Percentiles rank a stretch among this genome's conserved stretches.
phyloP scores from a whole-genome alignment of 2,113 vertebrate species.

The Daphoenositta chrysoptera region DNA sequence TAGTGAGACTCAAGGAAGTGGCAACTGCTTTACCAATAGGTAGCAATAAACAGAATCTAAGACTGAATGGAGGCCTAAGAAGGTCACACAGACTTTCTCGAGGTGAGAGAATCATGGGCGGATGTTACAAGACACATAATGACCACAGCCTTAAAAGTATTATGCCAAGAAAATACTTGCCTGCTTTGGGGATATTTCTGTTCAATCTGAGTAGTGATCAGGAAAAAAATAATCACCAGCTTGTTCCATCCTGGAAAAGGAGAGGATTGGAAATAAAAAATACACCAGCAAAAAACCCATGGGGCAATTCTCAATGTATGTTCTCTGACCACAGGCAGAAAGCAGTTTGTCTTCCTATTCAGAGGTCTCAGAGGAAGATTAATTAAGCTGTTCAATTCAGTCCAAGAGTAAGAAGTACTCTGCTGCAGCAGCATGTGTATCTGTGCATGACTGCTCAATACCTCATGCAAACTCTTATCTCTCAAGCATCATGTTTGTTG shows the following conservation, averaged over 20 bases:
- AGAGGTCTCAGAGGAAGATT: background rate
- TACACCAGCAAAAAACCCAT: background rate
- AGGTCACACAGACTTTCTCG: background rate
- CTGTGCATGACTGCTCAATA: background rate
- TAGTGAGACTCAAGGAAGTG: background rate
- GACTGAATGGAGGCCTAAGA: background rate
- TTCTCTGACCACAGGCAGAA: background rate
- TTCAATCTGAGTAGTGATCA: background rate
- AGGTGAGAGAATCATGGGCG: background rate
- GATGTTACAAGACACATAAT: background rate
- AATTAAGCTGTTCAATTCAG: background rate
- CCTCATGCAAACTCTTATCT: background rate
- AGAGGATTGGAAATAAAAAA: background rate
- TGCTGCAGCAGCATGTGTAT: background rate
- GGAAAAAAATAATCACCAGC: background rate
- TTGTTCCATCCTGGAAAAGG: background rate
- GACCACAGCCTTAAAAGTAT: background rate
- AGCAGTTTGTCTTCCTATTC: background rate
- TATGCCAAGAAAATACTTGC: background rate
- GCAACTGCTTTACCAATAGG: background rate
- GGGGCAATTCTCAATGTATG: background rate
- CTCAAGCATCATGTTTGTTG: background rate
- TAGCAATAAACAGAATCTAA: background rate
- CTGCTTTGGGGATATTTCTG: background rate
- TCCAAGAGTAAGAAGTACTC: background rate